Base-by-base conservation (phyloP, 2,113 vertebrate genomes). In the Dromaius novaehollandiae region DNA sequence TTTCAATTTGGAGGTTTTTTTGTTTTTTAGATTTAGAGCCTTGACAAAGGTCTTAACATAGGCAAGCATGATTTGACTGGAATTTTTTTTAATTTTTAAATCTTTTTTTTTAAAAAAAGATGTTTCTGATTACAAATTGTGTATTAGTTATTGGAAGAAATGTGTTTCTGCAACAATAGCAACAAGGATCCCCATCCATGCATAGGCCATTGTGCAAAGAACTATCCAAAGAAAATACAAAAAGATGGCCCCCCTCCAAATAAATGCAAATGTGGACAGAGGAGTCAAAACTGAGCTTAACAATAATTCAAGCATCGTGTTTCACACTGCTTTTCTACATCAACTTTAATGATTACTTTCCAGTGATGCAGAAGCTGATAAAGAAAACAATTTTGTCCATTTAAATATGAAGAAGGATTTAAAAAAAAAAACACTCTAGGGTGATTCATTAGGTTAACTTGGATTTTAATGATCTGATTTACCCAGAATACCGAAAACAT, bases 391-490 rank as follows among this genome's bases (percentile, higher is more conserved):
- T 15, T 76, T 58, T 68, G 5, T 86, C 92, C 20, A 66, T 87
- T 86, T 87, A 32, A 79, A 79, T 70, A 64, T 3, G 26, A 21
- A 86, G 8, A 64, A 44, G 38, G 8, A 38, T 13, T 25, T 46
- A n/a, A n/a, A n/a, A n/a, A n/a, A n/a, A n/a, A n/a, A 64, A 22
- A 44, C 15, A 73, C 48, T 73, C 40, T 44, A 50, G 26, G 8
- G 36, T 73, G 22, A 89, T 63, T 71, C 55, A 87, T 85, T 82
- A 94, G 26, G 44, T 91, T 87, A 92, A 96, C 50, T 48, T 94
- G 30, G 58, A 87, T 91, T 95, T 89, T 93, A 95, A 89, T 85
- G 53, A 91, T 26, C 50, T 89, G 44, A 89, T 85, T 93, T 89
- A 94, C 60, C 75, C 66, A 79, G 55, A 82, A 58, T 58, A 44